These are phyloP conservation scores for Dasypus novemcinctus DNA, from an alignment of 2,113 vertebrate species.

Conservation along the genomic window DNA sequence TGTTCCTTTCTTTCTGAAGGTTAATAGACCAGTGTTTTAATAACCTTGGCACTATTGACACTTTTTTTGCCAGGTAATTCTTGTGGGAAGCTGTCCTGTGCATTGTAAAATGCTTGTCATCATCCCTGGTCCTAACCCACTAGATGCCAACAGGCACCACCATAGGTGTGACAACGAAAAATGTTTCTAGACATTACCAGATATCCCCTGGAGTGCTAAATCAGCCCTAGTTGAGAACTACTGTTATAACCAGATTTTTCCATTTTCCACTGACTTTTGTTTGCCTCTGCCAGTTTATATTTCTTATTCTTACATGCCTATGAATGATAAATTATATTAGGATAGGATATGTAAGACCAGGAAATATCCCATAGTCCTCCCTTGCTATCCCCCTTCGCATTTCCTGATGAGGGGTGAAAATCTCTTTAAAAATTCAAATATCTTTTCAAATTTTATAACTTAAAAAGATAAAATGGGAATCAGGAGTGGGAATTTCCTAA, in stretches of 20 bases:
- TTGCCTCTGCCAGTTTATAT: neutral
- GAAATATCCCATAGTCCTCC: neutral
- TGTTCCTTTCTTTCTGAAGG: neutral
- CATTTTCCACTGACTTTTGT: neutral
- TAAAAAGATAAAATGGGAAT: neutral
- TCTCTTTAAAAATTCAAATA: conserved; percentile 7
- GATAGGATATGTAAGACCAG: neutral
- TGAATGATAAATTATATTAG: neutral
- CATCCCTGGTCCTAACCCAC: neutral
- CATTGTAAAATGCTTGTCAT: neutral
- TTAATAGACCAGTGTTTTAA: neutral
- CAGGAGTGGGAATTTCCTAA: neutral
- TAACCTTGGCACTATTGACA: neutral
- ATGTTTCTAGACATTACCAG: neutral
- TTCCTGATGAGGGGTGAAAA: neutral
- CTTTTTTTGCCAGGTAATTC: neutral
- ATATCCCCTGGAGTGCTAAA: neutral
- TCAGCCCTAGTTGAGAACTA: neutral
- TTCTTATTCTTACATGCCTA: neutral
- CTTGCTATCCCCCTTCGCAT: neutral
- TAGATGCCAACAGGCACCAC: neutral
- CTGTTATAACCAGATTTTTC: neutral
- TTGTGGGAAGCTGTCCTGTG: neutral
- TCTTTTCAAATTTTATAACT: conserved; percentile 5
- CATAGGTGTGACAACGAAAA: neutral